A percentile compares a stretch with the other conserved stretches of the same genome.
These are phyloP conservation scores for Taxidea taxus DNA, from an alignment of 2,113 vertebrate genomes.

Conservation along the genomic window DNA sequence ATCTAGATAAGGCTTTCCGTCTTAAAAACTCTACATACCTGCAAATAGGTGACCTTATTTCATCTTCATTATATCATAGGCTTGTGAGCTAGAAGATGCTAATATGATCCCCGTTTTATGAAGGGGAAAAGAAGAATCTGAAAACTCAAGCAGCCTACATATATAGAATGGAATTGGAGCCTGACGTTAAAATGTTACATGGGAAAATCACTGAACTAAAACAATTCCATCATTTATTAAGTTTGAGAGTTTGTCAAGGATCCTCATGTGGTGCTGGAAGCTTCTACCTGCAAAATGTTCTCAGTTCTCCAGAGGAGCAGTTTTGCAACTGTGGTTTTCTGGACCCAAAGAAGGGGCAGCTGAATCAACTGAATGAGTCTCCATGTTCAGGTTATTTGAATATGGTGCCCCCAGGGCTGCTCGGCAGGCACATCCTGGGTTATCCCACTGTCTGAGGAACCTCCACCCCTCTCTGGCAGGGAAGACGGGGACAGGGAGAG, in stretches of 20 bases:
- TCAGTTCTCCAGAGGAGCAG: not conserved
- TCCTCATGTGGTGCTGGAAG: not conserved
- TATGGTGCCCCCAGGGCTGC: no score
- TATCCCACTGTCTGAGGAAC: not conserved
- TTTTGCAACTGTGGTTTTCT: not conserved
- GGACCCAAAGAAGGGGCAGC: not conserved
- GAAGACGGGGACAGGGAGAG: rapidly evolving
- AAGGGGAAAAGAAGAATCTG: not conserved
- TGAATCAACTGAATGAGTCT: not conserved
- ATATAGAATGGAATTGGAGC: not conserved
- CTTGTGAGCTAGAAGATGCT: not conserved
- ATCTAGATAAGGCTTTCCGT: not conserved
- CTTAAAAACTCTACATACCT: not conserved
- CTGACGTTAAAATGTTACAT: not conserved
- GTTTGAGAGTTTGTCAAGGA: not conserved
- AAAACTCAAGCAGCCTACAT: not conserved
- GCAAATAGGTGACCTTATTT: not conserved
- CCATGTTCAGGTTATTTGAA: not conserved
- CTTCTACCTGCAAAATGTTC: not conserved
- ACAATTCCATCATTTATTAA: not conserved
- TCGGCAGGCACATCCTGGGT: not conserved
- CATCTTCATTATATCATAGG: not conserved
- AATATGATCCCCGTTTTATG: not conserved
- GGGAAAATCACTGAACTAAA: not conserved
- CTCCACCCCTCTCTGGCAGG: no score